A percentile compares a stretch with the other conserved stretches of the same genome.
phyloP scores from a whole-genome alignment of 2,888 invertebrate genomes.

The Neoaliturus tenellus region DNA sequence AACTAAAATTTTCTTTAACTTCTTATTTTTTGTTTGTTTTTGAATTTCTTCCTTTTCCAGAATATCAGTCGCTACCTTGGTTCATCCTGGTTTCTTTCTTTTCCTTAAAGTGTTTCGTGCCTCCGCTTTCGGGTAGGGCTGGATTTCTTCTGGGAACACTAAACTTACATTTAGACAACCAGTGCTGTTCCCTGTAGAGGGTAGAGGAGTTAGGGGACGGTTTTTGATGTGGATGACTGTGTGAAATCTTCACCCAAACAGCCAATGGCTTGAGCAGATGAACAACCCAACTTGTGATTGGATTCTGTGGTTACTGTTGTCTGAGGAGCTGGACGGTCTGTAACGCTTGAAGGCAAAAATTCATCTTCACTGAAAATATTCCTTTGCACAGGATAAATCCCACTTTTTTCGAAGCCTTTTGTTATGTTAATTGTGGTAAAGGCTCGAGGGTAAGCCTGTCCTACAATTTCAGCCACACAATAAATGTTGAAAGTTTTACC shows the following conservation, averaged over 20 bases:
- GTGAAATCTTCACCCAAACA: too few relatives aligned
- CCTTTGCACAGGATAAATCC: slow-evolving; percentile 20
- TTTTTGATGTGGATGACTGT: too few relatives aligned
- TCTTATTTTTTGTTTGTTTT: slow-evolving; percentile 19
- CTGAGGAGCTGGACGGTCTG: neutral
- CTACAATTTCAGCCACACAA: slow-evolving; percentile 11
- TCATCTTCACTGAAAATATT: slow-evolving; percentile 35
- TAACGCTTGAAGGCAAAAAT: slow-evolving; percentile 28
- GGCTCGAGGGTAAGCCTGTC: neutral
- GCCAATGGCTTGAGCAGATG: too few relatives aligned
- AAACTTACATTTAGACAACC: neutral
- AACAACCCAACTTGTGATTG: too few relatives aligned
- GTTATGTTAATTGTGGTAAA: slow-evolving; percentile 1
- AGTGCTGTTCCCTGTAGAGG: too few relatives aligned
- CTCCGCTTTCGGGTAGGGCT: slow-evolving; percentile 17
- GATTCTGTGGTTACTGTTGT: too few relatives aligned
- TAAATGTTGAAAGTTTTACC: slow-evolving; percentile 45
- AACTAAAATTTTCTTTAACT: neutral
- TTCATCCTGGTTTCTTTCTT: slow-evolving; percentile 2
- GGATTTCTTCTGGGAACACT: slow-evolving; percentile 8
- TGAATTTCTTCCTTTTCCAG: slow-evolving; percentile 28
- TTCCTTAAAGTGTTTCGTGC: neutral
- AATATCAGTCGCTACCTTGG: slow-evolving; percentile 40
- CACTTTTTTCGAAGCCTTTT: slow-evolving; percentile 6
- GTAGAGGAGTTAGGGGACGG: too few relatives aligned